Evolutionary conservation across 2,888 invertebrate genomes (phyloP).

Genomic region (Kryphioiulus occultus): DNA sequence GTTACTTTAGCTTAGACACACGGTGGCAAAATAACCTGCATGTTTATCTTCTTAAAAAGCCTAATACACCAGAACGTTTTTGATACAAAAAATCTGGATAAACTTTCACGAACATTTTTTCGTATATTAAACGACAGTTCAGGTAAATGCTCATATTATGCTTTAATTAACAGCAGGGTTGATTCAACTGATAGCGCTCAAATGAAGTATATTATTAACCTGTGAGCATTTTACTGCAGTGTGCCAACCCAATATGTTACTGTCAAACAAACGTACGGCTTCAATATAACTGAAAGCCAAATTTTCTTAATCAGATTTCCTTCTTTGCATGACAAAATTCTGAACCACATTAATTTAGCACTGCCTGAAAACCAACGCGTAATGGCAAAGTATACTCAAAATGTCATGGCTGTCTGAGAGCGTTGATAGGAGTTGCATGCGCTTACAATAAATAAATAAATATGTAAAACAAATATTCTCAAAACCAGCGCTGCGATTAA

Average conservation of each 20-base stretch:
- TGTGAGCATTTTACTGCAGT: not conserved
- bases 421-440: not conserved
- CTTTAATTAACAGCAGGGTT: too few relatives aligned
- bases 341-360: not conserved
- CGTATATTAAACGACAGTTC: too few relatives aligned
- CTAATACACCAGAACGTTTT: not conserved
- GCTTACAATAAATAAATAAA: constrained; percentile 8
- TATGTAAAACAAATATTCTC: not conserved
- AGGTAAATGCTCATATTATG: too few relatives aligned
- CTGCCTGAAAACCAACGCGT: not conserved
- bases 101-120: too few relatives aligned
- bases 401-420: not conserved
- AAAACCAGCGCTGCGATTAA: not conserved
- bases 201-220: not conserved
- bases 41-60: not conserved
- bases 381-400: not conserved
- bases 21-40: not conserved
- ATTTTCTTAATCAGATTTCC: constrained; percentile 14
- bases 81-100: not conserved
- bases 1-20: not conserved
- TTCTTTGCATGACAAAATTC: constrained; percentile 12
- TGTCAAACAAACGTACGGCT: not conserved
- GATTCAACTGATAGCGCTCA: not conserved
- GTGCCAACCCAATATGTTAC: not conserved
- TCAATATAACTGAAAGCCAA: not conserved